Base-by-base conservation (phyloP, 2,797 vertebrate genomes). In the Tapera naevia region DNA sequence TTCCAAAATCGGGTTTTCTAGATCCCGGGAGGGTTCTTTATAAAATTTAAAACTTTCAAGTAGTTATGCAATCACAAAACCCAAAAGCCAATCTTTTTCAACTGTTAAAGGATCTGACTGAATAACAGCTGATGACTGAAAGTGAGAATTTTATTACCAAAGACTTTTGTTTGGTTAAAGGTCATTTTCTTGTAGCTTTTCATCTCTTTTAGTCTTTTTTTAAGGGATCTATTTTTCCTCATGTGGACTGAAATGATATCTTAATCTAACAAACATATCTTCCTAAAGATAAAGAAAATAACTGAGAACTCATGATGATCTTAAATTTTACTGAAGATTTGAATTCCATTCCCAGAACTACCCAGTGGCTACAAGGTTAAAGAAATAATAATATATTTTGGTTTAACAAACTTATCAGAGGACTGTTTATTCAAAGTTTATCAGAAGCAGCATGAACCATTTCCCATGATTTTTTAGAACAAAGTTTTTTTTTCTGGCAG, bases 381-480 rank as follows among this genome's bases (percentile, higher is more conserved):
- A 86, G 27, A 53, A 82, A 41, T 66, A 41, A 41, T 66, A 41
- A 80, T 90, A 53, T 50, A 56, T 85, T 94, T 93, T 57, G 15
- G 19, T 90, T 90, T 73, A 75, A 56, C 13, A 61, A 50, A 67
- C 60, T 82, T 85, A 39, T 72, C 62, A 75, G 45, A 71, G 30
- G 33, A 66, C 46, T 90, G 71, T 88, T 93, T 93, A 70, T 81
- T 76, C 45, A 79, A 76, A 41, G 25, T 80, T 94, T 91, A 82
- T 95, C 86, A 91, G 85, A 91, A 94, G 5, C 35, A 76, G 12
- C 65, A 46, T 54, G 41, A 83, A 71, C 45, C 1, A 28, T 83
- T 94, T 94, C 90, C 86, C 67, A 70, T 83, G 30, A 61, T 45
- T 69, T 96, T 93, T 91, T 61, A 50, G 25, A 88, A 16, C 53